Percentiles rank a stretch among this genome's conserved stretches.
Conservation (phyloP, 2,113 vertebrate species). For the Scomber japonicus region DNA sequence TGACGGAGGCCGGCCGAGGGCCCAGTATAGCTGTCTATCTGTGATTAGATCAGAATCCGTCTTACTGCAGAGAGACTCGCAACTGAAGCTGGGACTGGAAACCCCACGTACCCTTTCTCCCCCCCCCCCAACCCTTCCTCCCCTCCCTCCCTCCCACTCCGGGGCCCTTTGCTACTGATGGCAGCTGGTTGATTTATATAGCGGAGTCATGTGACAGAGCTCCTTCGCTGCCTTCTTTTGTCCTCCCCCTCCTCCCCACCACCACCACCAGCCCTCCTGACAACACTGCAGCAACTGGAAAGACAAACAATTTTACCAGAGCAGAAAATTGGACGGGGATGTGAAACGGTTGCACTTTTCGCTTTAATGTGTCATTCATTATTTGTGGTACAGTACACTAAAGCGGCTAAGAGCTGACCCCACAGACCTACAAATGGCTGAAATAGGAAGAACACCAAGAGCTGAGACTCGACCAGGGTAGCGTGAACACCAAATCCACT, state of each 20-base stretch:
- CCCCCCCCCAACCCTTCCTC: too few species aligned
- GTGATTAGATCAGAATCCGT: constrained; percentile 78
- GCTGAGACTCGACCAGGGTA: constrained; percentile 17
- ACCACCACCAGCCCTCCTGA: constrained; percentile 45
- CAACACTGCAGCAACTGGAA: constrained; percentile 70
- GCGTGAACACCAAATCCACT: not conserved
- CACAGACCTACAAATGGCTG: constrained; percentile 33
- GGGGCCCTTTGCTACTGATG: constrained; percentile 55
- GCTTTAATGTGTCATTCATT: constrained; percentile 73
- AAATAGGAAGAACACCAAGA: constrained; percentile 9
- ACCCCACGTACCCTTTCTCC: constrained; percentile 22
- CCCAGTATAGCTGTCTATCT: constrained; percentile 64
- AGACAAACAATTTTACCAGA: constrained; percentile 75
- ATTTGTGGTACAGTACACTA: constrained; percentile 58
- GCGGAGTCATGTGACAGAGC: constrained; percentile 65
- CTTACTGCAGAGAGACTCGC: constrained; percentile 59
- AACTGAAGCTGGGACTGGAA: constrained; percentile 51
- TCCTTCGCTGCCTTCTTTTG: constrained; percentile 57
- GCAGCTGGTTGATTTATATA: constrained; percentile 77
- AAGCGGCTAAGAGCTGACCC: constrained; percentile 55
- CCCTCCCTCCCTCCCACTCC: constrained; percentile 49
- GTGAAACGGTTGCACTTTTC: constrained; percentile 62
- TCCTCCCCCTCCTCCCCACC: constrained; percentile 32
- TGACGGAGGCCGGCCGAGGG: constrained; percentile 42
- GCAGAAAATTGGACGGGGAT: constrained; percentile 75